Evolutionary conservation across 2,888 invertebrate genomes (phyloP).

Genomic region (Phyllotreta cruciferae): DNA sequence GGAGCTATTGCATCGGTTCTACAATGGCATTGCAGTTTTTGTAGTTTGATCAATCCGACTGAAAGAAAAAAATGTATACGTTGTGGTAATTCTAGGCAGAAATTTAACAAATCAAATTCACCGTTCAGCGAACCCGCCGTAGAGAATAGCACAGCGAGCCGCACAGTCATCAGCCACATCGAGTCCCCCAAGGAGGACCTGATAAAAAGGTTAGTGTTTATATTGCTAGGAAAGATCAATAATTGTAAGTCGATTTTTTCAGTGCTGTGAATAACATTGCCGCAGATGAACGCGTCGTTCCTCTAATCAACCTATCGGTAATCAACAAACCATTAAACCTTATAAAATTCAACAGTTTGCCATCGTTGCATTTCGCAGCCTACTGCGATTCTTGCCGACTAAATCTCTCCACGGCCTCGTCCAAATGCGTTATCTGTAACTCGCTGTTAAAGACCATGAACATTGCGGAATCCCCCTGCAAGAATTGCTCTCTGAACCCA

Average conservation of each 20-base stretch:
- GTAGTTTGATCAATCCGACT: slow-evolving; percentile 88
- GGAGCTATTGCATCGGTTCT: slow-evolving; percentile 93
- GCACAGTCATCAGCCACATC: slow-evolving; percentile 56
- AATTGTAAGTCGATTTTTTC: slow-evolving; percentile 43
- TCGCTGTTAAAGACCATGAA: slow-evolving; percentile 54
- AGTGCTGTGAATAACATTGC: slow-evolving; percentile 45
- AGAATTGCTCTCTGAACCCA: slow-evolving; percentile 56
- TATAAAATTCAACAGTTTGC: slow-evolving; percentile 40
- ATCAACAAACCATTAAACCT: slow-evolving; percentile 36
- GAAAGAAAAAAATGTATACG: slow-evolving; percentile 84
- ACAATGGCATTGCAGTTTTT: slow-evolving; percentile 90
- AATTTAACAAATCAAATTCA: slow-evolving; percentile 51
- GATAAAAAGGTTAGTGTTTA: slow-evolving; percentile 41
- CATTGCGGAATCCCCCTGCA: slow-evolving; percentile 56
- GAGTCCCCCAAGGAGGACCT: slow-evolving; percentile 44
- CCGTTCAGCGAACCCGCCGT: slow-evolving; percentile 46
- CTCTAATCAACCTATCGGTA: slow-evolving; percentile 33
- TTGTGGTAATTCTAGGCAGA: slow-evolving; percentile 71
- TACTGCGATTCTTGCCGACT: slow-evolving; percentile 44
- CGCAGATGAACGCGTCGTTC: slow-evolving; percentile 50
- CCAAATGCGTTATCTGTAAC: slow-evolving; percentile 54
- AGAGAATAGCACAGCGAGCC: slow-evolving; percentile 50
- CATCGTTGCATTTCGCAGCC: slow-evolving; percentile 36
- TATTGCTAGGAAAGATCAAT: slow-evolving; percentile 47
- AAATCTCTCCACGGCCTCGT: slow-evolving; percentile 38